Evolutionary conservation across 2,888 invertebrate species (phyloP).

Genomic region (Parasteatoda lunata): DNA sequence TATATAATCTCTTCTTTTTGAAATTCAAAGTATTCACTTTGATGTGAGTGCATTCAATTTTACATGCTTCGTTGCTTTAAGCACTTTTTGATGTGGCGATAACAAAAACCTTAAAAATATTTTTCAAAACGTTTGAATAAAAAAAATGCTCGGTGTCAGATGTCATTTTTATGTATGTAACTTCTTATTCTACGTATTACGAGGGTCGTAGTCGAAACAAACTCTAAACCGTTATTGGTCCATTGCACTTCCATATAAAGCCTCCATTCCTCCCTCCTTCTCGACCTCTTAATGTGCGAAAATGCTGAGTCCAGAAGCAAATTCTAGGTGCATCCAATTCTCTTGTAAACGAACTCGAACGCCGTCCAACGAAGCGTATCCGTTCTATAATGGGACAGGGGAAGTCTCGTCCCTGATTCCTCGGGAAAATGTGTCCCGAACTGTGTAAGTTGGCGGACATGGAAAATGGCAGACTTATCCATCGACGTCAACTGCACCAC

Average conservation of each 20-base stretch:
- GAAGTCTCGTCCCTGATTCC: slow-evolving; percentile 1
- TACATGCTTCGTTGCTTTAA: not conserved
- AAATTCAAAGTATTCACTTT: not conserved
- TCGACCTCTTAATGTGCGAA: slow-evolving; percentile 11
- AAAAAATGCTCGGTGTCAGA: not conserved
- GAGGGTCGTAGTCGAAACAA: not conserved
- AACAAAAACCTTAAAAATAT: not conserved
- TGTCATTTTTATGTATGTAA: not conserved
- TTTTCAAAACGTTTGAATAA: not conserved
- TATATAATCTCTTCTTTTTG: not conserved
- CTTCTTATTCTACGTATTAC: not conserved
- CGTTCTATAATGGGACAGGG: slow-evolving; percentile 36
- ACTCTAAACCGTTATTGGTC: slow-evolving; percentile 23
- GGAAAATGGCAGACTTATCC: slow-evolving; percentile 34
- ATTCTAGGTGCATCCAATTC: slow-evolving; percentile 33
- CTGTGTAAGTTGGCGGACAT: slow-evolving; percentile 7
- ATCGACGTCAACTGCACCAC: slow-evolving; percentile 47
- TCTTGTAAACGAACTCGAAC: slow-evolving; percentile 53
- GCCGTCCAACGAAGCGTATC: slow-evolving; percentile 39
- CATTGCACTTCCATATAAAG: slow-evolving; percentile 15
- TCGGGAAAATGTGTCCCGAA: slow-evolving; percentile 27
- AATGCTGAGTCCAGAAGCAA: slow-evolving; percentile 42
- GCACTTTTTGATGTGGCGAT: not conserved
- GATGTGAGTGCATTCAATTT: not conserved
- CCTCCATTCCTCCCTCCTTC: not conserved